A percentile compares a stretch with the other conserved stretches of the same genome.
phyloP scores from a whole-genome alignment of 2,888 invertebrate genomes.

The Melinaea marsaeus region DNA sequence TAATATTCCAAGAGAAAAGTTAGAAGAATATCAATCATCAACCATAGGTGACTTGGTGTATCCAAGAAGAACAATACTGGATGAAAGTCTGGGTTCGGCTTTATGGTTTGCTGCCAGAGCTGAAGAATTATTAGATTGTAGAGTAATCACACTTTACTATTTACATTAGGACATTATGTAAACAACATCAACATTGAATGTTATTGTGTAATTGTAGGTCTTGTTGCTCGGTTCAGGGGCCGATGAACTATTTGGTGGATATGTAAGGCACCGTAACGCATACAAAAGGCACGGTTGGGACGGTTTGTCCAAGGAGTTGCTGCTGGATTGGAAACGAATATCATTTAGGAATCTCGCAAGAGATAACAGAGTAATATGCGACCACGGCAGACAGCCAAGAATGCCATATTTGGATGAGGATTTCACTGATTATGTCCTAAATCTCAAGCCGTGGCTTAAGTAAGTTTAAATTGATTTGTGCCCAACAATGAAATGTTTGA shows the following conservation, averaged over 20 bases:
- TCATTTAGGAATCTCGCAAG: slow-evolving; percentile 94
- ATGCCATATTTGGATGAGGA: slow-evolving; percentile 88
- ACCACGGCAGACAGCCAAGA: slow-evolving; percentile 90
- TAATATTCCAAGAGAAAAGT: slow-evolving; percentile 82
- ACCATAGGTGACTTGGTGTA: slow-evolving; percentile 87
- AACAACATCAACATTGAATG: slow-evolving; percentile 5
- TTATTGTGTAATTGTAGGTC: slow-evolving; percentile 70
- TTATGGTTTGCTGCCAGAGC: slow-evolving; percentile 97
- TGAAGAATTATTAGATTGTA: slow-evolving; percentile 74
- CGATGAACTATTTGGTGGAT: slow-evolving; percentile 98
- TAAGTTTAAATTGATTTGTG: too few relatives aligned
- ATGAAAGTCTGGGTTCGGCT: slow-evolving; percentile 97
- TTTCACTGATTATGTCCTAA: slow-evolving; percentile 80
- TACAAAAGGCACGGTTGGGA: slow-evolving; percentile 77
- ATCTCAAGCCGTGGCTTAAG: slow-evolving; percentile 83
- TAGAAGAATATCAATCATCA: slow-evolving; percentile 75
- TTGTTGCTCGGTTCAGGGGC: slow-evolving; percentile 95
- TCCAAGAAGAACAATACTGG: slow-evolving; percentile 92
- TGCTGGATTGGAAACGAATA: slow-evolving; percentile 90
- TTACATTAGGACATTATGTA: neutral
- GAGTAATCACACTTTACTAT: slow-evolving; percentile 64
- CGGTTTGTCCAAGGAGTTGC: slow-evolving; percentile 80
- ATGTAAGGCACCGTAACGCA: slow-evolving; percentile 90
- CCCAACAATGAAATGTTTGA: neutral
- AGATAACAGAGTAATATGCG: slow-evolving; percentile 94